Conservation (phyloP, 2,797 vertebrate species). For the Jordanella pulchra region DNA sequence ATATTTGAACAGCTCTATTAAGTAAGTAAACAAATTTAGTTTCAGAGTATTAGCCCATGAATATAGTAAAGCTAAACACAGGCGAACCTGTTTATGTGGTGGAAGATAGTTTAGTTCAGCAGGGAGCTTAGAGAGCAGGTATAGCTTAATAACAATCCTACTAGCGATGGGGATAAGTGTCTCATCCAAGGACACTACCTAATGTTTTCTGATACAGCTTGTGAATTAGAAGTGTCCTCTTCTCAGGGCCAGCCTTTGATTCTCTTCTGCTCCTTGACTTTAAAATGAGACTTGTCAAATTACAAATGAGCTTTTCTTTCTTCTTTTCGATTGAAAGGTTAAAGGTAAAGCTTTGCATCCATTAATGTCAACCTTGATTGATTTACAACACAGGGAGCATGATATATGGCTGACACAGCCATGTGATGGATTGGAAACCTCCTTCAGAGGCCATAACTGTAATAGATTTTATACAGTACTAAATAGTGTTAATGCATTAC, state of each 20-base stretch:
- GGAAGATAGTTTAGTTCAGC: not conserved
- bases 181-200: conserved; percentile 13
- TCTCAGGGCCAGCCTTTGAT: not conserved
- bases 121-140: conserved; percentile 5
- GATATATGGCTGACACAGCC: conserved; percentile 20
- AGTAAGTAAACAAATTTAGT: not conserved
- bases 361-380: conserved; percentile 32
- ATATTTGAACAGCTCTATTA: not conserved
- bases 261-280: conserved; percentile 5
- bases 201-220: not conserved
- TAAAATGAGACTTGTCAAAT: conserved; percentile 16
- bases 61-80: not conserved
- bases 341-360: conserved; percentile 32
- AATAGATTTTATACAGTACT: conserved; percentile 34
- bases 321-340: conserved; percentile 5
- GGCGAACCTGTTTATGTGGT: not conserved
- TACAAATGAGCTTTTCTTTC: conserved; percentile 3
- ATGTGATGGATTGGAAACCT: conserved; percentile 30
- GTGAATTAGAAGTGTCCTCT: conserved; percentile 6
- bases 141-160: not conserved
- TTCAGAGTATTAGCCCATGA: not conserved
- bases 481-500: conserved; percentile 26
- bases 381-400: conserved; percentile 24
- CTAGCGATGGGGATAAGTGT: not conserved
- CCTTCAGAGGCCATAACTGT: conserved; percentile 29